Conservation (phyloP, 2,113 vertebrate species). For the Eurypyga helias region DNA sequence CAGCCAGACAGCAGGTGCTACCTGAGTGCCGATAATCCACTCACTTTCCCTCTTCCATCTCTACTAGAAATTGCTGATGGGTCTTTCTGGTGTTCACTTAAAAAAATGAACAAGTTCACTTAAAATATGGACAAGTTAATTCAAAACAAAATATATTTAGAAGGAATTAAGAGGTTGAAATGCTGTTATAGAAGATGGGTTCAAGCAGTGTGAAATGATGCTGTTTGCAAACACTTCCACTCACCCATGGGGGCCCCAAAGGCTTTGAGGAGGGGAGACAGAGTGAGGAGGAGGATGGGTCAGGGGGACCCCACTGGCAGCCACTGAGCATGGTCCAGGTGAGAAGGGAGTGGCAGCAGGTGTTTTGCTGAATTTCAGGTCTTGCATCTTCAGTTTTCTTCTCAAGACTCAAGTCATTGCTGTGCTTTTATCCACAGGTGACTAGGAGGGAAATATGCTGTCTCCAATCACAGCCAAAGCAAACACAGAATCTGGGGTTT, state of each 20-base stretch:
- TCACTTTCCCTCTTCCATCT: not conserved
- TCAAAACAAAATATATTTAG: constrained; percentile 11
- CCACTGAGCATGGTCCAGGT: not conserved
- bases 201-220: not conserved
- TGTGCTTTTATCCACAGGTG: not conserved
- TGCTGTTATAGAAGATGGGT: not conserved
- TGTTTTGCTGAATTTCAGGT: not conserved
- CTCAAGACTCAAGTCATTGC: not conserved
- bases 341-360: not conserved
- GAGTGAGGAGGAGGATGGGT: not conserved
- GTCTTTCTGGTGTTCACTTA: not conserved
- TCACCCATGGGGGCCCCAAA: not conserved
- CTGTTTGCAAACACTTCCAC: not conserved
- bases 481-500: not conserved
- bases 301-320: not conserved
- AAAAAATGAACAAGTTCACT: not conserved
- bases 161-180: not conserved
- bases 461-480: not conserved
- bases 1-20: constrained; percentile 16
- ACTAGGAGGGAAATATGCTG: not conserved
- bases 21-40: constrained; percentile 22
- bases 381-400: not conserved
- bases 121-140: not conserved
- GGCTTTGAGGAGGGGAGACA: not conserved
- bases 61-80: not conserved